Conservation (phyloP, 2,113 vertebrate genomes). For the Cyprinodon tularosa region DNA sequence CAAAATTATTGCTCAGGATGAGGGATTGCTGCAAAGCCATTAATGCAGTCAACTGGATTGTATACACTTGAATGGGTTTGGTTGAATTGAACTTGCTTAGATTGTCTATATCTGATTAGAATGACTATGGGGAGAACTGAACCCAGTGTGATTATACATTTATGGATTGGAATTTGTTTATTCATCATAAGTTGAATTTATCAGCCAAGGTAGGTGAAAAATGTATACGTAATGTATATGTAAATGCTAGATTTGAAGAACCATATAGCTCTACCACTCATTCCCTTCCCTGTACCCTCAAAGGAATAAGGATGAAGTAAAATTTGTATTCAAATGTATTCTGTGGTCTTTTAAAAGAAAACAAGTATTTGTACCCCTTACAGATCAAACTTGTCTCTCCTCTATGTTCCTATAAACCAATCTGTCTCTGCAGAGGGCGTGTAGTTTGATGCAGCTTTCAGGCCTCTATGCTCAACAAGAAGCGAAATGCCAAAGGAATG, state of each 20-base stretch:
- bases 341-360: conserved; percentile 4
- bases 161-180: too few relatives aligned
- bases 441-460: conserved; percentile 40
- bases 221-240: too few relatives aligned
- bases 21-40: background rate
- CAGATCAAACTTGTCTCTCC: conserved; percentile 22
- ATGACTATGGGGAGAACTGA: background rate
- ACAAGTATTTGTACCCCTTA: conserved; percentile 25
- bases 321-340: background rate
- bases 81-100: background rate
- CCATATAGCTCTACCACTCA: background rate
- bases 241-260: background rate
- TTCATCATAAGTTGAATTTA: too few relatives aligned
- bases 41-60: background rate
- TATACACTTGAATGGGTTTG: background rate
- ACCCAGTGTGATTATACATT: too few relatives aligned
- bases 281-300: background rate
- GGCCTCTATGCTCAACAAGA: conserved; percentile 45
- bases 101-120: background rate
- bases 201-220: too few relatives aligned
- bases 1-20: background rate
- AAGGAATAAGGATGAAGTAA: background rate
- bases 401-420: conserved; percentile 28
- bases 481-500: conserved; percentile 62
- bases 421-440: conserved; percentile 43